These are phyloP conservation scores for Orchesella flavescens DNA, from an alignment of 2,888 invertebrate species.

Conservation along the genomic window DNA sequence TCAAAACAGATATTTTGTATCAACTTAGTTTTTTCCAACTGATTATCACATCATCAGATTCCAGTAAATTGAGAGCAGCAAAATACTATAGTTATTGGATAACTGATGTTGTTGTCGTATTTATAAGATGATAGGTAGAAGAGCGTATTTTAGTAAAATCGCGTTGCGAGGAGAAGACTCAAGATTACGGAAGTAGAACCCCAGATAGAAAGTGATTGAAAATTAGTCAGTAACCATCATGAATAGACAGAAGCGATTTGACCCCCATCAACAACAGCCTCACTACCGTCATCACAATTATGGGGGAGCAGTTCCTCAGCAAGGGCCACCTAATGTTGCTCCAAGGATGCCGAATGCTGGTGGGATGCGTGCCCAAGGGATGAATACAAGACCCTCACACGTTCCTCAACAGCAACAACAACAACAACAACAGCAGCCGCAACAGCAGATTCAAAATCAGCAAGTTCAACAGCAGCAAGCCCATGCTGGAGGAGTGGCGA, in stretches of 20 bases:
- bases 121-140: no score
- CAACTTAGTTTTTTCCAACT: no score
- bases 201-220: constrained; percentile 2
- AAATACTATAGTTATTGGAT: no score
- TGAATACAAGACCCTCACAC: constrained; percentile 49
- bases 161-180: not conserved
- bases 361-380: constrained; percentile 62
- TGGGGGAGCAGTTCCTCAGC: constrained; percentile 57
- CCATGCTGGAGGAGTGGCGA: no score
- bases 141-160: no score
- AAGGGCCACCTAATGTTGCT: constrained; percentile 58
- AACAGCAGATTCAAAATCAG: constrained; percentile 51
- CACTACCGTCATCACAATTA: constrained; percentile 51
- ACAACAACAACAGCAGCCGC: constrained; percentile 56
- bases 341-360: constrained; percentile 62
- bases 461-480: constrained; percentile 58
- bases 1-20: no score
- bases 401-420: constrained; percentile 59
- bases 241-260: constrained; percentile 37
- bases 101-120: no score
- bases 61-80: no score
- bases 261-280: constrained; percentile 47
- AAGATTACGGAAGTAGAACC: constrained; percentile 24
- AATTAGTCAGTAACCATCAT: constrained; percentile 43
- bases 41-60: no score